A percentile compares a stretch with the other conserved stretches of the same genome.
Evolutionary conservation across 2,888 invertebrate species (phyloP).

Genomic region (Eupithecia tripunctaria): DNA sequence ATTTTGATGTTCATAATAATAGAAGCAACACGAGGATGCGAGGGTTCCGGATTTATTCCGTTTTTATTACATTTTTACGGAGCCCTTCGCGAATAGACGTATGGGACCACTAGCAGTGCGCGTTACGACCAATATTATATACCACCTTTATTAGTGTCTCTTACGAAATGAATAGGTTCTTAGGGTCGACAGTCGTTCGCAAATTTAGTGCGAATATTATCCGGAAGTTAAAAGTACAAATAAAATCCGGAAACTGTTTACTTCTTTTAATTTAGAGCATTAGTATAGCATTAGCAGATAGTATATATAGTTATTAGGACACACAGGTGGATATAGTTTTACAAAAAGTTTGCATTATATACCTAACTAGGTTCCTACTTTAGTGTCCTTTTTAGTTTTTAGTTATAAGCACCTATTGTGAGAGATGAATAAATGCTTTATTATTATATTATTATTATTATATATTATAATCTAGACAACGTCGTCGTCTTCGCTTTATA

Average conservation of each 20-base stretch:
- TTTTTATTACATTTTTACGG: constrained; percentile 84
- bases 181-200: constrained; percentile 33
- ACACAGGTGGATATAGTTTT: no score
- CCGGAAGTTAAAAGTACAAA: neutral
- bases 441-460: no score
- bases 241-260: neutral
- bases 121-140: constrained; percentile 64
- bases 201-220: constrained; percentile 19
- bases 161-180: constrained; percentile 45
- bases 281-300: no score
- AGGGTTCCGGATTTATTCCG: constrained; percentile 76
- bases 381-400: no score
- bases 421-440: no score
- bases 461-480: no score
- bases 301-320: no score
- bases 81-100: constrained; percentile 61
- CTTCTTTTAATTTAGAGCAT: neutral
- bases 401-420: no score
- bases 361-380: no score
- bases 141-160: constrained; percentile 57
- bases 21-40: constrained; percentile 68
- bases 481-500: neutral
- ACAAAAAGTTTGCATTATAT: no score
- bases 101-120: constrained; percentile 62
- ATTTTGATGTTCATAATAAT: constrained; percentile 80